Base-by-base conservation (phyloP, 1,140 invertebrate genomes). In the Zaprionus kolodkinae region DNA sequence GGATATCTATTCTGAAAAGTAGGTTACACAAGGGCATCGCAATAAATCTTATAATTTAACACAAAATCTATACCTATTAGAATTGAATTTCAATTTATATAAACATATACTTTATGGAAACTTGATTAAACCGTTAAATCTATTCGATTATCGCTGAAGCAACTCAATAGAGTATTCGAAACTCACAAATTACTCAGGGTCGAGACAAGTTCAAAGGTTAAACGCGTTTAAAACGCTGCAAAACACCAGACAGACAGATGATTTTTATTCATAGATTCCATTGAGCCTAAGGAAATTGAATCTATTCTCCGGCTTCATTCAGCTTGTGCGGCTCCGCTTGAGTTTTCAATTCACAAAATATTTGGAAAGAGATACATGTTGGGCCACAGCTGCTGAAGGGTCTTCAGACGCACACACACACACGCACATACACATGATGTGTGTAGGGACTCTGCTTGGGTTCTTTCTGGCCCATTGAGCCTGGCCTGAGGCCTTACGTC, bases 401-500 rank as follows among this genome's bases (percentile, higher is more conserved):
- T 27, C 10, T 38, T 56, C 45, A 67, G 27, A 15, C 40, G 4
- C 17, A 50, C 11, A 64, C 43, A 50, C 27, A 67, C 25, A 61
- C 40, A n/a, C 7, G 21, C 3, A 52, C 50, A 2, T 6, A 3
- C 25, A 4, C 27, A 3, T 30, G 10, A 35, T 9, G 36, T 21
- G 21, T 21, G 21, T 66, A 25, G 45, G 45, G 45, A 50, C 45
- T 13, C 59, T 63, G 43, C 55, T 30, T 66, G 38, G 60, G 73
- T 38, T 66, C 57, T 66, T 76, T 68, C 21, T 40, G 81, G 45
- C 30, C 55, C 67, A 85, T 79, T 76, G 57, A 84, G 15, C 68
- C 68, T 6, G 40, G 25, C 36, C 27, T 52, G 45, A 48, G 66
- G 36, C 35, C 30, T 35, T 30, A 54, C 35, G 43, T 33, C 38